Conservation (phyloP, 2,888 invertebrate genomes). For the Antitype chi region DNA sequence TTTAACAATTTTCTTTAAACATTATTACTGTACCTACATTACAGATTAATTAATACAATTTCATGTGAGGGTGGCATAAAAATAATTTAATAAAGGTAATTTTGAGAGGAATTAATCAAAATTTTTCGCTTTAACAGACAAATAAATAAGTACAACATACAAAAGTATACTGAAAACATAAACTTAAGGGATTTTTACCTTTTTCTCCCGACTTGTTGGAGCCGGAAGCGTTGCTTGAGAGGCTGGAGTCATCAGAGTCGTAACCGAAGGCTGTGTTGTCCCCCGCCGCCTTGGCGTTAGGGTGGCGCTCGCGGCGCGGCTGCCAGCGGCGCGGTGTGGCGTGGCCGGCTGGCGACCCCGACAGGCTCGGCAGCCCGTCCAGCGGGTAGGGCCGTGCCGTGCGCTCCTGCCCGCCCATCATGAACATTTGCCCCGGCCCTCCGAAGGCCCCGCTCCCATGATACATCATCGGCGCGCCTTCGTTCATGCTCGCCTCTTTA, state of each 20-base stretch:
- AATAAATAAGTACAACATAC: slow-evolving; percentile 2
- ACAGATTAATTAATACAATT: slow-evolving; percentile 19
- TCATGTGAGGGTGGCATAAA: slow-evolving; percentile 31
- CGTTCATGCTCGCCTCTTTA: slow-evolving; percentile 80
- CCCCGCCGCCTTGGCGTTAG: slow-evolving; percentile 67
- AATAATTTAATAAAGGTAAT: slow-evolving; percentile 11
- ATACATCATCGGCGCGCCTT: slow-evolving; percentile 85
- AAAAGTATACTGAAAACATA: slow-evolving; percentile 5
- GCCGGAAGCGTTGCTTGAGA: slow-evolving; percentile 88
- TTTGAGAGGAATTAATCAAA: not conserved
- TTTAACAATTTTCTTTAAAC: not conserved
- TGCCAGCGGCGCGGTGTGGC: slow-evolving; percentile 78
- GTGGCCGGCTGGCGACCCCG: slow-evolving; percentile 70
- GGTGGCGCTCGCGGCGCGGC: slow-evolving; percentile 79
- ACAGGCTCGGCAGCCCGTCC: slow-evolving; percentile 79
- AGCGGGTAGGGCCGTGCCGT: slow-evolving; percentile 80
- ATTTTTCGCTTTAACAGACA: slow-evolving; percentile 9
- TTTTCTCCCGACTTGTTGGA: slow-evolving; percentile 87
- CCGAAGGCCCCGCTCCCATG: slow-evolving; percentile 81
- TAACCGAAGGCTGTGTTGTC: slow-evolving; percentile 85
- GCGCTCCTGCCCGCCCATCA: slow-evolving; percentile 80
- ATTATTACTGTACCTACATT: not conserved
- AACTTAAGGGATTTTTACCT: slow-evolving; percentile 72
- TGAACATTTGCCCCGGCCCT: slow-evolving; percentile 79
- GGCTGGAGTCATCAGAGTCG: slow-evolving; percentile 88